Base-by-base conservation (phyloP, 2,797 vertebrate genomes). In the Urophycis tenuis region DNA sequence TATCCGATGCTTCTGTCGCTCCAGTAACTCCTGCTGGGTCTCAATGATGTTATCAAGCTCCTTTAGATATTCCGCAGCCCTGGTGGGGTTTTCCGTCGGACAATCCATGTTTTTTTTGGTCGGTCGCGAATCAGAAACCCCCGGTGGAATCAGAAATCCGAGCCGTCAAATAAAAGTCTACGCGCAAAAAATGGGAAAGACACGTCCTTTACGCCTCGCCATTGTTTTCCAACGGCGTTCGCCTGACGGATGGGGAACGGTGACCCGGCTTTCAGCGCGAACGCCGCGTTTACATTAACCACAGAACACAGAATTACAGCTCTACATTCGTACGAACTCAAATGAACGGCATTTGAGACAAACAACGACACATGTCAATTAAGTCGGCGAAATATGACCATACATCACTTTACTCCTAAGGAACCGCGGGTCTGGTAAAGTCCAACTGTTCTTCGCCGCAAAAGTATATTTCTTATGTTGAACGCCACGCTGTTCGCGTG, bases 41-140 rank as follows among this genome's bases (percentile, higher is more conserved):
- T 96, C 95, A 35, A 99, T 97, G 88, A 98, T 97, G 84, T 94
- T 95, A 90, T 95, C 97, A 35, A 99, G 96, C 93, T 98, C 96
- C 85, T 93, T 94, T 79, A 98, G 85, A 87, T 95, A 96, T 90
- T 95, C 97, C 84, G 95, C 95, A 85, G 96, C 96, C 90, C 93
- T 92, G 85, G 87, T 94, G 0, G 96, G 96, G 90, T 94, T 95
- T 91, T 96, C 95, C 29, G 86, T 87, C 7, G 92, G 92, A 90
- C 88, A 90, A 80, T 95, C 94, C 96, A 97, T 92, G 35, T 11
- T 77, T 79, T 75, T 71, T 29, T 75, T 71, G 71, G 74, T 45
- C 70, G 78, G 75, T 64, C 74, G 69, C 78, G 82, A 79, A 60
- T 76, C 73, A 35, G 31, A 76, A 60, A 60, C 53, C 53, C 53